Evolutionary conservation across 1,140 invertebrate species (phyloP).

Genomic region (Sinella curviseta): DNA sequence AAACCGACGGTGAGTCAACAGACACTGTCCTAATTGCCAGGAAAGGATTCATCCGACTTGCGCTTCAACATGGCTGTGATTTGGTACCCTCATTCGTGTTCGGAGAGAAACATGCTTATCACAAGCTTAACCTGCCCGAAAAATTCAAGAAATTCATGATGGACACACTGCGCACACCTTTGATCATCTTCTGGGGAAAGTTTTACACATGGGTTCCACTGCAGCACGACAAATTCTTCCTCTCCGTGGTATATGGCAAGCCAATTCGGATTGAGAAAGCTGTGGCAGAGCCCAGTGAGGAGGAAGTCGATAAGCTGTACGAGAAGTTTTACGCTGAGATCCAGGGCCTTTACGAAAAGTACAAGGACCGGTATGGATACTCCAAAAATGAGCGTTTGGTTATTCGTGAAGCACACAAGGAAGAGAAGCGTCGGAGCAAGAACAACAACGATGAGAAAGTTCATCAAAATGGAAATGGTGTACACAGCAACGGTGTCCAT

Average conservation of each 20-base stretch:
- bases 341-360: neutral
- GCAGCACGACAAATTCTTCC: too few relatives aligned
- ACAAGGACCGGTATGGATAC: slow-evolving; percentile 24
- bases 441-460: neutral
- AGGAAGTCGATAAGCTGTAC: slow-evolving; percentile 4
- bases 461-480: too few relatives aligned
- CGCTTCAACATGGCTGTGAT: neutral
- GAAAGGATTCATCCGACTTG: slow-evolving; percentile 9
- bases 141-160: slow-evolving; percentile 14
- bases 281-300: neutral
- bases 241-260: slow-evolving; percentile 14
- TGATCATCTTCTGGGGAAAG: too few relatives aligned
- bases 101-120: slow-evolving; percentile 24
- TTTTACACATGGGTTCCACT: too few relatives aligned
- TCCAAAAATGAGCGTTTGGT: neutral
- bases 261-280: neutral
- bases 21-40: slow-evolving; percentile 14
- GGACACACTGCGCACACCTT: neutral
- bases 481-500: too few relatives aligned
- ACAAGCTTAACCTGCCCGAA: slow-evolving; percentile 13
- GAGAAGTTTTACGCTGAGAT: slow-evolving; percentile 13
- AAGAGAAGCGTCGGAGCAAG: neutral
- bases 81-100: slow-evolving; percentile 12
- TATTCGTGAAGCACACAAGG: slow-evolving; percentile 9
- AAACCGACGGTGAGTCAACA: neutral